These are phyloP conservation scores for Coendou prehensilis DNA, from an alignment of 2,797 vertebrate genomes.

Conservation along the genomic window DNA sequence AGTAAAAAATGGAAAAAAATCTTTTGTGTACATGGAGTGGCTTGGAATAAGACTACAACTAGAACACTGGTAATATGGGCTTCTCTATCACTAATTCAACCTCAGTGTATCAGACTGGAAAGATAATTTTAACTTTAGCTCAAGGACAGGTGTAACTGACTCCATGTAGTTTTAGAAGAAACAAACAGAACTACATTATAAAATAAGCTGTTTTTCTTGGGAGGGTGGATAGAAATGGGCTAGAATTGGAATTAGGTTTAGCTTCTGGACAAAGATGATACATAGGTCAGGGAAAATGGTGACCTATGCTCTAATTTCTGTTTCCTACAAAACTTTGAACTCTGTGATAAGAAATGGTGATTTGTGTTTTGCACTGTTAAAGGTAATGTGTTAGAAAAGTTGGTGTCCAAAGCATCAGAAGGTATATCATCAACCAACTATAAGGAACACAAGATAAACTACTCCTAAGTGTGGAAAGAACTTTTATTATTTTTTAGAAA, in stretches of 20 bases:
- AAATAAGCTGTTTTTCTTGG: conserved; percentile 21
- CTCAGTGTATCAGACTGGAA: not conserved
- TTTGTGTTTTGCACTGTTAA: not conserved
- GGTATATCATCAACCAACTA: not conserved
- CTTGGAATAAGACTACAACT: not conserved
- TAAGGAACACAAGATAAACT: not conserved
- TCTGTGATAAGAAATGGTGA: not conserved
- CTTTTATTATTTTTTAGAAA: conserved; percentile 18
- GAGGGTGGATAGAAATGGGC: not conserved
- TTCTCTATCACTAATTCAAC: not conserved
- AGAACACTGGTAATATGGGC: not conserved
- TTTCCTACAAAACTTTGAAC: not conserved
- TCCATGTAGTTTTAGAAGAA: conserved; percentile 4
- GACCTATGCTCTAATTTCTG: not conserved
- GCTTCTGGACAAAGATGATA: not conserved
- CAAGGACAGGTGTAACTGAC: not conserved
- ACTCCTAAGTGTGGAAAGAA: not conserved
- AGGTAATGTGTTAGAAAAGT: not conserved
- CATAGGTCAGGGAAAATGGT: not conserved
- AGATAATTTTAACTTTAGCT: not conserved
- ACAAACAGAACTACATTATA: not conserved
- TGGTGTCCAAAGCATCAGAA: not conserved
- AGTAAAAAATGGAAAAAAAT: not conserved
- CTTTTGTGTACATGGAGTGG: not conserved
- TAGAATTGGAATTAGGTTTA: not conserved